phyloP scores from a whole-genome alignment of 2,797 vertebrate species.

The Parauchenoglanis ngamensis region DNA sequence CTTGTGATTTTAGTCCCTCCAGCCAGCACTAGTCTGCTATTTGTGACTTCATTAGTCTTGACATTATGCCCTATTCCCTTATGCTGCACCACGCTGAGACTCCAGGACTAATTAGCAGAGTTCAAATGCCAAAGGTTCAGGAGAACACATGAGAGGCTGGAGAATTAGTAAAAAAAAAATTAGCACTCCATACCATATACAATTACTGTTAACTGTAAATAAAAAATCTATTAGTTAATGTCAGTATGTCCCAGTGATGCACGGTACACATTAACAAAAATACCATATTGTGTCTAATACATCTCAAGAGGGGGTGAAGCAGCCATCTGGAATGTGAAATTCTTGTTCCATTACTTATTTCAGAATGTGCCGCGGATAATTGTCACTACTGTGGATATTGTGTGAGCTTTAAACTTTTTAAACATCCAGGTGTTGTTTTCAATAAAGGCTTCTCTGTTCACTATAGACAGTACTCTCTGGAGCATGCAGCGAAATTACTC shows the following conservation, averaged over 20 bases:
- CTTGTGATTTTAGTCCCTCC: slow-evolving; percentile 6
- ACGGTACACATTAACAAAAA: slow-evolving; percentile 25
- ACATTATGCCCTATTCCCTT: slow-evolving; percentile 62
- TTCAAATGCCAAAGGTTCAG: slow-evolving; percentile 63
- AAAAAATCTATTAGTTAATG: slow-evolving; percentile 39
- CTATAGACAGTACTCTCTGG: slow-evolving; percentile 12
- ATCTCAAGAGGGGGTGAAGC: slow-evolving; percentile 23
- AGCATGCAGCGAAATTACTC: slow-evolving; percentile 26
- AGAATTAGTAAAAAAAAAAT: slow-evolving; percentile 49
- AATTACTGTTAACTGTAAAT: slow-evolving; percentile 37
- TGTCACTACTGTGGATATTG: slow-evolving; percentile 17
- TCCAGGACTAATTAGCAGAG: slow-evolving; percentile 60
- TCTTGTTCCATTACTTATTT: slow-evolving; percentile 10
- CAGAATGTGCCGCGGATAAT: slow-evolving; percentile 31
- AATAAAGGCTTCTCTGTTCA: slow-evolving; percentile 23
- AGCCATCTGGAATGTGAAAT: slow-evolving; percentile 42
- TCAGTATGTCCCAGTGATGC: slow-evolving; percentile 25
- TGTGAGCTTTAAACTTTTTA: slow-evolving; percentile 16
- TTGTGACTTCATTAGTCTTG: slow-evolving; percentile 64
- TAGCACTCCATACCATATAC: slow-evolving; percentile 4
- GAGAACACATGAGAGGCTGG: slow-evolving; percentile 44
- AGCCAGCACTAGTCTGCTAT: slow-evolving; percentile 44
- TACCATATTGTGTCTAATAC: slow-evolving; percentile 37
- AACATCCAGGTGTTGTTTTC: slow-evolving; percentile 40
- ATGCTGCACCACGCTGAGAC: slow-evolving; percentile 46